Conservation (phyloP, 2,888 invertebrate species). For the Encarsia formosa region DNA sequence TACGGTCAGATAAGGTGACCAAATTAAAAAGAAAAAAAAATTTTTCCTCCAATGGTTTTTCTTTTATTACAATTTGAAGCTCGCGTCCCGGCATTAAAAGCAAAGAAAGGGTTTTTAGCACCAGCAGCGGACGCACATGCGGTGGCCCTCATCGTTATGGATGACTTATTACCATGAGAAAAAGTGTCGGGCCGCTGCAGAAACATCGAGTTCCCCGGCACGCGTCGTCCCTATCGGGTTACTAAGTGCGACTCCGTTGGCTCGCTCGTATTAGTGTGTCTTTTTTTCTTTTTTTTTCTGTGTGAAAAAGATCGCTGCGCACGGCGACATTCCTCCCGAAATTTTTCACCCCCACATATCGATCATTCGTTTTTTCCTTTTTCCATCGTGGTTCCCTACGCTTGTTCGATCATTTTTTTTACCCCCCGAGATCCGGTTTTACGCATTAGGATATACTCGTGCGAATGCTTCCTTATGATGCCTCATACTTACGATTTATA, state of each 20-base stretch:
- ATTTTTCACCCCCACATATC: constrained; percentile 23
- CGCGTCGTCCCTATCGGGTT: constrained; percentile 21
- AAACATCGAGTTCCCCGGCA: constrained; percentile 9
- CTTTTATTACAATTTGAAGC: constrained; percentile 13
- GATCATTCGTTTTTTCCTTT: constrained; percentile 15
- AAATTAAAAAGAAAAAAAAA: too few species aligned
- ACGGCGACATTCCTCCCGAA: constrained; percentile 10
- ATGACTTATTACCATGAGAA: constrained; percentile 28
- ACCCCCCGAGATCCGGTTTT: constrained; percentile 5
- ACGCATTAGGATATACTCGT: constrained; percentile 7
- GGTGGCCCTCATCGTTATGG: constrained; percentile 25
- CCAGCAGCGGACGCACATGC: neutral
- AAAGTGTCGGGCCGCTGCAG: constrained; percentile 10
- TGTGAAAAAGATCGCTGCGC: constrained; percentile 2
- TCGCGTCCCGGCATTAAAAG: constrained; percentile 13
- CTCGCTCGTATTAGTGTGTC: constrained; percentile 5
- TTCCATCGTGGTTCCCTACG: neutral
- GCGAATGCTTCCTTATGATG: constrained; percentile 16
- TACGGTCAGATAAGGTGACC: too few species aligned
- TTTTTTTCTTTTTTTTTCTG: neutral
- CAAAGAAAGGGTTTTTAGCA: constrained; percentile 15
- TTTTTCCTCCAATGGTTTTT: too few species aligned
- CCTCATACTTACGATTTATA: too few species aligned
- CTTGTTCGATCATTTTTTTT: too few species aligned
- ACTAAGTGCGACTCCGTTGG: constrained; percentile 3